These are phyloP conservation scores for Campoplex nolae DNA, from an alignment of 2,888 invertebrate genomes.

Conservation along the genomic window DNA sequence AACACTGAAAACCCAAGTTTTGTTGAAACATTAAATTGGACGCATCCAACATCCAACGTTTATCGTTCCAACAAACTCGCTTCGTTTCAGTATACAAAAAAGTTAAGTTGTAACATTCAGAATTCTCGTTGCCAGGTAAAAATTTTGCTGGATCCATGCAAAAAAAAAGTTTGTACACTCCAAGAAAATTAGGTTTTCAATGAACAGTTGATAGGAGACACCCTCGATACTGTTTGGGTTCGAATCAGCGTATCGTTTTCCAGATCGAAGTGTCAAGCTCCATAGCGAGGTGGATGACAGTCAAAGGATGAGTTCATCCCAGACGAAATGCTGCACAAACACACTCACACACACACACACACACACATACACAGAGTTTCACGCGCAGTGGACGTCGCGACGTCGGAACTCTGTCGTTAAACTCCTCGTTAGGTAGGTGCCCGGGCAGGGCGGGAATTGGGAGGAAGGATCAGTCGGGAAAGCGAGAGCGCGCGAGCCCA, in stretches of 20 bases:
- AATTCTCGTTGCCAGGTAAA: too few relatives aligned
- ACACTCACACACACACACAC: background rate
- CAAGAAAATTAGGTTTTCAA: too few relatives aligned
- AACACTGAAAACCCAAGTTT: too few relatives aligned
- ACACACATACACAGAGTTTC: slow-evolving; percentile 32
- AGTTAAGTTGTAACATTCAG: too few relatives aligned
- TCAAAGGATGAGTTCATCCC: background rate
- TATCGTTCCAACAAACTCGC: too few relatives aligned
- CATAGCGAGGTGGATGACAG: background rate
- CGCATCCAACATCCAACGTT: too few relatives aligned
- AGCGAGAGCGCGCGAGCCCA: slow-evolving; percentile 61
- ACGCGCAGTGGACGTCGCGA: slow-evolving; percentile 70
- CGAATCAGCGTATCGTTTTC: background rate
- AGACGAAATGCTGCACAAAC: slow-evolving; percentile 1
- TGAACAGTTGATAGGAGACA: too few relatives aligned
- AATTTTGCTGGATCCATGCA: too few relatives aligned
- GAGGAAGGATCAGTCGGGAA: slow-evolving; percentile 44
- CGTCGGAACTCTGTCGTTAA: slow-evolving; percentile 83
- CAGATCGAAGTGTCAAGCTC: background rate
- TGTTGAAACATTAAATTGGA: too few relatives aligned
- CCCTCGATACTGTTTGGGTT: background rate
- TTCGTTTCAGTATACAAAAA: too few relatives aligned
- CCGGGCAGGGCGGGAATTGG: slow-evolving; percentile 15
- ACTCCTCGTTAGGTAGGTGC: slow-evolving; percentile 81
- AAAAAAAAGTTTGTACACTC: too few relatives aligned